Conservation (phyloP, 1,140 invertebrate species). For the Cydia splendana region DNA sequence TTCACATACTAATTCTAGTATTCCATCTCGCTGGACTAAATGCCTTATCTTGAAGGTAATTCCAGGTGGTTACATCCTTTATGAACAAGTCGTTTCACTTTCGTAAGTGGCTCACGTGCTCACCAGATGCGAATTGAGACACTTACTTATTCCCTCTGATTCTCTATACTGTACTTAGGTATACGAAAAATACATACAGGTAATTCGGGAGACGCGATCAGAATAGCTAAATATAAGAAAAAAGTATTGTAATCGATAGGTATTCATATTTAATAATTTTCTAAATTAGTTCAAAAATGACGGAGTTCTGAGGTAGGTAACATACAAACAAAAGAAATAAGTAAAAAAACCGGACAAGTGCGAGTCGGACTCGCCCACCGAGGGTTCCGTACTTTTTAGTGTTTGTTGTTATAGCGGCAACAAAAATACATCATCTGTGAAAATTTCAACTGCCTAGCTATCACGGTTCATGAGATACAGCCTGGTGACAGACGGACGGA, state of each 20-base stretch:
- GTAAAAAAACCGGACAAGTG: too few relatives aligned
- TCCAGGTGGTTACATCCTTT: not conserved
- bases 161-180: not conserved
- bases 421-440: too few relatives aligned
- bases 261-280: not conserved
- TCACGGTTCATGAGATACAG: too few relatives aligned
- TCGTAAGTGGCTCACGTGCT: slow-evolving; percentile 6
- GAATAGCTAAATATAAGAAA: not conserved
- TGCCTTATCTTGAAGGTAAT: not conserved
- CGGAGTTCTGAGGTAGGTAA: too few relatives aligned
- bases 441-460: too few relatives aligned
- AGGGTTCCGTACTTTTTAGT: too few relatives aligned
- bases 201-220: not conserved
- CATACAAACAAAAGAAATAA: too few relatives aligned
- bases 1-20: not conserved
- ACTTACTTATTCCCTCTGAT: not conserved
- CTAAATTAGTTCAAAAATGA: too few relatives aligned
- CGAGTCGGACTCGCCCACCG: too few relatives aligned
- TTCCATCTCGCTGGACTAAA: not conserved
- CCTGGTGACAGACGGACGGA: too few relatives aligned
- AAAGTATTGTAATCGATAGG: not conserved
- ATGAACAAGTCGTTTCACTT: not conserved
- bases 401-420: too few relatives aligned
- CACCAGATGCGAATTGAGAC: not conserved
- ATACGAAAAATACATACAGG: not conserved